phyloP scores from a whole-genome alignment of 2,888 invertebrate genomes.

The Hedya salicella region DNA sequence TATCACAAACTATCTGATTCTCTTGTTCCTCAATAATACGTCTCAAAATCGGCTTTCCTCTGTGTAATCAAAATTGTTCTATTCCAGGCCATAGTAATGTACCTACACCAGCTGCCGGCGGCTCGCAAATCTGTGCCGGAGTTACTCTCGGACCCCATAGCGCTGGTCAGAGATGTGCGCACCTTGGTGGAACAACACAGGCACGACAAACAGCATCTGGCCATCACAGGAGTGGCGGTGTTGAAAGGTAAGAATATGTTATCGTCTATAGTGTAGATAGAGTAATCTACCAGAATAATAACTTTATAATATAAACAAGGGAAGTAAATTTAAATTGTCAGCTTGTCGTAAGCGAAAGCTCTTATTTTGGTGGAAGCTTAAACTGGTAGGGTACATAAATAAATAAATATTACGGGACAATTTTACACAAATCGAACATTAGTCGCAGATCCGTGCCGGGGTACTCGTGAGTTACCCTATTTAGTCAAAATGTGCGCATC shows the following conservation, averaged over 20 bases:
- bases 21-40: no score
- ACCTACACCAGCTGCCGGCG: conserved; percentile 94
- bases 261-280: neutral
- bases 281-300: no score
- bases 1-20: neutral
- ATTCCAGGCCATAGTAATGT: conserved; percentile 93
- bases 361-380: no score
- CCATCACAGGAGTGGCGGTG: conserved; percentile 93
- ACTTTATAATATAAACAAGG: no score
- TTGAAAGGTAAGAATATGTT: conserved; percentile 76
- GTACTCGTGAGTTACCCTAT: no score
- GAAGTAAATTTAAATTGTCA: no score
- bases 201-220: conserved; percentile 92
- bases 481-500: no score
- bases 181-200: conserved; percentile 95
- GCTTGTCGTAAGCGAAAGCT: no score
- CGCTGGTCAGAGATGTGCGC: conserved; percentile 94
- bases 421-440: no score
- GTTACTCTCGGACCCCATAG: conserved; percentile 94
- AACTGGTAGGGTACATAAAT: no score
- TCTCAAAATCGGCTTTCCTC: neutral
- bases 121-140: conserved; percentile 97
- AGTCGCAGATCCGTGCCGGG: no score
- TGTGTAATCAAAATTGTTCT: neutral
- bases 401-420: no score